Conservation (phyloP, 92 coral and sea anemone species). For the Isaurus tuberculatus region DNA sequence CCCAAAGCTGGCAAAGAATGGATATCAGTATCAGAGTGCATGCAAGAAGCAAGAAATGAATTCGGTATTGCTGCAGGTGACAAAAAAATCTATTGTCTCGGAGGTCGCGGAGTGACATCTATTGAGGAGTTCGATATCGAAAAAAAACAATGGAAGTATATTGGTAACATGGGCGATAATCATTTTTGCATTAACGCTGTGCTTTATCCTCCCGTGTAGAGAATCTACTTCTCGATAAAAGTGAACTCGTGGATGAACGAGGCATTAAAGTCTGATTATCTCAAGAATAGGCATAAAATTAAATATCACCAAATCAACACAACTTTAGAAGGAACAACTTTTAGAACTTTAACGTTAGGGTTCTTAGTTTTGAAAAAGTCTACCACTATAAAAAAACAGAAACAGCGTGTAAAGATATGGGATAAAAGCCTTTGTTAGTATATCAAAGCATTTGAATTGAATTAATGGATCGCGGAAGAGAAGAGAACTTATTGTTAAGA, state of each 20-base stretch:
- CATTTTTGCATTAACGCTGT: constrained; percentile 83
- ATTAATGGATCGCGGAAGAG: too few species aligned
- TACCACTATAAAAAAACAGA: too few species aligned
- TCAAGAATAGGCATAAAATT: too few species aligned
- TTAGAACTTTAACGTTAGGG: too few species aligned
- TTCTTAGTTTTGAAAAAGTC: too few species aligned
- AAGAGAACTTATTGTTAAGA: too few species aligned
- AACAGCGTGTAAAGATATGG: too few species aligned
- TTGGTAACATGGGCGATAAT: constrained; percentile 77
- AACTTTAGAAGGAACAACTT: too few species aligned
- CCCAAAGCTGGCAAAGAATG: constrained; percentile 71
- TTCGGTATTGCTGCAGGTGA: constrained; percentile 77
- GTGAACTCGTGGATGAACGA: not conserved
- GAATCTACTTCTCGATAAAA: not conserved
- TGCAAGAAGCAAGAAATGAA: constrained; percentile 85
- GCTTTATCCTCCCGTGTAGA: constrained; percentile 67
- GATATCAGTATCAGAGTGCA: constrained; percentile 45
- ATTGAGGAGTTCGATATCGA: constrained; percentile 74
- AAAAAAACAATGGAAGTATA: constrained; percentile 67
- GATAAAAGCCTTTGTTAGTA: too few species aligned
- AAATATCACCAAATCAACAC: too few species aligned
- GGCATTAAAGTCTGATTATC: too few species aligned
- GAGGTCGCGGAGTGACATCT: constrained; percentile 87
- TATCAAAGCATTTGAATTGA: too few species aligned
- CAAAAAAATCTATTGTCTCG: constrained; percentile 79